These are phyloP conservation scores for Cliona cf. orientalis DNA, from an alignment of 37 sponge, comb jelly and placozoan genomes.

Conservation along the genomic window DNA sequence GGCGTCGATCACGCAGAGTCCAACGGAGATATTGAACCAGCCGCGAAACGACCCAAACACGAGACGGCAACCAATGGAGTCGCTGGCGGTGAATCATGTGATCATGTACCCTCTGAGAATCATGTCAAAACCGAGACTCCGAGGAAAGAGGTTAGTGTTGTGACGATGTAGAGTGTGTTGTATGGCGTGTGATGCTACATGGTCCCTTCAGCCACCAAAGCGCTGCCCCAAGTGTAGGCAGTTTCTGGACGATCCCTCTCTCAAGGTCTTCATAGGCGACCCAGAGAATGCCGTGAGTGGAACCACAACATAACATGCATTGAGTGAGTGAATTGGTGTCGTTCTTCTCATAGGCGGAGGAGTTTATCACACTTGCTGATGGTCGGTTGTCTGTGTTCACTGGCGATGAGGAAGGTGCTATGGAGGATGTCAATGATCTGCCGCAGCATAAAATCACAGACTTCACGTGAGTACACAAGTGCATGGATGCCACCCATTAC, in stretches of 20 bases:
- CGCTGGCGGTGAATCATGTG: no score
- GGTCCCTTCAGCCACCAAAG: conserved; percentile 35
- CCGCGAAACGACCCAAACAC: no score
- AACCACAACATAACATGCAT: not conserved
- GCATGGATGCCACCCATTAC: not conserved
- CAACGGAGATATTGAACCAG: no score
- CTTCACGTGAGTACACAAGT: conserved; percentile 55
- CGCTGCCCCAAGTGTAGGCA: conserved; percentile 68
- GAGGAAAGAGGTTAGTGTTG: no score
- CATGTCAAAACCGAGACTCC: no score
- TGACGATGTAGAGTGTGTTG: no score
- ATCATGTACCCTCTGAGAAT: no score
- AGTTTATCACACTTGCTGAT: conserved; percentile 87
- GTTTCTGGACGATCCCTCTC: conserved; percentile 56
- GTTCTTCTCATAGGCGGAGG: conserved; percentile 60
- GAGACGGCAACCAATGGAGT: no score
- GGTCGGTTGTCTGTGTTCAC: conserved; percentile 68
- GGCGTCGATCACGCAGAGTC: no score
- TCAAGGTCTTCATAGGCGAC: conserved; percentile 80
- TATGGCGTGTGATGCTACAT: no score
- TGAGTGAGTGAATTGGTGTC: not conserved
- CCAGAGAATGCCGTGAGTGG: conserved; percentile 82
- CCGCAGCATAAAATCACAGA: conserved; percentile 83
- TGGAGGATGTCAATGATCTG: conserved; percentile 58
- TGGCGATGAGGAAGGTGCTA: conserved; percentile 42